These are phyloP conservation scores for Argyrosomus japonicus DNA, from an alignment of 2,113 vertebrate genomes.

Conservation along the genomic window DNA sequence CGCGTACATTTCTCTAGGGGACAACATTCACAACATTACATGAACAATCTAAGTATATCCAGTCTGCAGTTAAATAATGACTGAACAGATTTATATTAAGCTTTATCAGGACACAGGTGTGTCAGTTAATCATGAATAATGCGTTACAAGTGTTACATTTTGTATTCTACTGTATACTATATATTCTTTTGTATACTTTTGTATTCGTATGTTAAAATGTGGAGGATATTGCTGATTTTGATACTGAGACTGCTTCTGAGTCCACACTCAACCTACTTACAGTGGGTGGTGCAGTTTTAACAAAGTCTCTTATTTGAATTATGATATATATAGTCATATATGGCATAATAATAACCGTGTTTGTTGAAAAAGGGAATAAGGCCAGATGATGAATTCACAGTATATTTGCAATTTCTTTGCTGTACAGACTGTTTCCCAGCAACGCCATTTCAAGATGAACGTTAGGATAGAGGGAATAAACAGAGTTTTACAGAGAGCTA, in stretches of 20 bases:
- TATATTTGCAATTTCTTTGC: neutral
- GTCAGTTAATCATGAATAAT: too few relatives aligned
- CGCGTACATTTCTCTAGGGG: neutral
- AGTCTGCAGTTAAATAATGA: neutral
- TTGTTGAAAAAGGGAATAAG: slow-evolving; percentile 3
- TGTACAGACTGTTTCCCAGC: slow-evolving; percentile 32
- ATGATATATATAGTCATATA: neutral
- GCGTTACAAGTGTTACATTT: too few relatives aligned
- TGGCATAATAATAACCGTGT: neutral
- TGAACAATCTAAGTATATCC: neutral
- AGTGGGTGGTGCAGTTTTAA: slow-evolving; percentile 7
- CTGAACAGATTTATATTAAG: neutral
- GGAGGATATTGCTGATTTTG: neutral
- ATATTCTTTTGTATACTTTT: too few relatives aligned
- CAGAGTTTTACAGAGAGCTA: slow-evolving; percentile 9
- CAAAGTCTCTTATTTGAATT: slow-evolving; percentile 2
- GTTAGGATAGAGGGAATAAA: slow-evolving; percentile 4
- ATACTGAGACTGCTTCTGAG: neutral
- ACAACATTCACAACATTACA: neutral
- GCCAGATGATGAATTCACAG: slow-evolving; percentile 14
- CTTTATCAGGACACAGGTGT: too few relatives aligned
- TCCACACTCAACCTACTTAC: slow-evolving; percentile 8
- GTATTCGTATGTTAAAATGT: neutral
- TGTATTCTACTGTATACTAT: too few relatives aligned
- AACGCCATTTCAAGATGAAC: slow-evolving; percentile 9